Conservation (phyloP, 2,113 vertebrate genomes). For the Takifugu flavidus region DNA sequence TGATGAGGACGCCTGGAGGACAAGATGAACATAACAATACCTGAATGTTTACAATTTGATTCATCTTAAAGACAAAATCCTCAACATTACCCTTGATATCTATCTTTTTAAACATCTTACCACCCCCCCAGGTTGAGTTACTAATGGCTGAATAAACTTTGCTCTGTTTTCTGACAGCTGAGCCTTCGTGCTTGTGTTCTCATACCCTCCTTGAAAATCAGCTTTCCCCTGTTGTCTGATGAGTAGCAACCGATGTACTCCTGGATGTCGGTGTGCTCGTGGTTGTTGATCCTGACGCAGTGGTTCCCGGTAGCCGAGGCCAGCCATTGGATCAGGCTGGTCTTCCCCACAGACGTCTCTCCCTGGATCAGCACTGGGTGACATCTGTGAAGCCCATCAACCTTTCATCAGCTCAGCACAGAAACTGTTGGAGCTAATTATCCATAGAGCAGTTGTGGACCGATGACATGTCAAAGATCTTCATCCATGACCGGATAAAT, state of each 20-base stretch:
- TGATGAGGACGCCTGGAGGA: constrained; percentile 86
- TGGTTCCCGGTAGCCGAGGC: constrained; percentile 91
- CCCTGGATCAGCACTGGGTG: constrained; percentile 95
- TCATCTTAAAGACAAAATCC: no score
- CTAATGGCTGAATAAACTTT: background rate
- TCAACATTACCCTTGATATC: no score
- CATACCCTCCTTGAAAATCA: constrained; percentile 91
- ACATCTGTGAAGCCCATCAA: constrained; percentile 69
- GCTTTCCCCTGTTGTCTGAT: constrained; percentile 84
- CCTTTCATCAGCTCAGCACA: no score
- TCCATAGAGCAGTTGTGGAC: no score
- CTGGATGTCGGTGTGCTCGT: constrained; percentile 97
- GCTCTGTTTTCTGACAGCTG: background rate
- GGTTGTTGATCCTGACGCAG: constrained; percentile 96
- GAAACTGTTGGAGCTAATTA: background rate
- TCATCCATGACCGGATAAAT: no score
- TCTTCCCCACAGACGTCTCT: constrained; percentile 97
- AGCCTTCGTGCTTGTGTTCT: background rate
- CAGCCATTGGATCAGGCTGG: constrained; percentile 91
- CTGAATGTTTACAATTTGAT: background rate
- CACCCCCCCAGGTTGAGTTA: no score
- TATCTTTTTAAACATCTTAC: no score
- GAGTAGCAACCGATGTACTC: constrained; percentile 98
- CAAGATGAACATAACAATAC: background rate
- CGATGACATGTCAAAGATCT: no score